phyloP scores from a whole-genome alignment of 1,140 invertebrate genomes.

The Caenorhabditis inopinata region DNA sequence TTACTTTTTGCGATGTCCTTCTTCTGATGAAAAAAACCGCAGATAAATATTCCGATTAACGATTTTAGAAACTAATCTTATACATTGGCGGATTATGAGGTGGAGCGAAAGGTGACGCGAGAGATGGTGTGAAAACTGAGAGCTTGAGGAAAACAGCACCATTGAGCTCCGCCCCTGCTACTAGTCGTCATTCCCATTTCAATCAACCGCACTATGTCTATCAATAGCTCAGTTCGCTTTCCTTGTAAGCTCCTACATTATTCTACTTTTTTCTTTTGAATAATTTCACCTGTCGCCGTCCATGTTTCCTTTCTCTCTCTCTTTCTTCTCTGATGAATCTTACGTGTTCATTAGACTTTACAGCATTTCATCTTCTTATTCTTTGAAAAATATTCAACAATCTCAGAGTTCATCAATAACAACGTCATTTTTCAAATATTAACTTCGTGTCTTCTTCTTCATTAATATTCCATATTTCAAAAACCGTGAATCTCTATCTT shows the following conservation, averaged over 20 bases:
- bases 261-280: not conserved
- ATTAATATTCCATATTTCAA: too few species aligned
- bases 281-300: not conserved
- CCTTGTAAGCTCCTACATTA: not conserved
- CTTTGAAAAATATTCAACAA: too few species aligned
- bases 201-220: not conserved
- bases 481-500: too few species aligned
- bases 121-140: too few species aligned
- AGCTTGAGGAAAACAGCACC: not conserved
- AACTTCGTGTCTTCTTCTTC: too few species aligned
- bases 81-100: not conserved
- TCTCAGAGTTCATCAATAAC: too few species aligned
- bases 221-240: not conserved
- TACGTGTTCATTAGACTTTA: too few species aligned
- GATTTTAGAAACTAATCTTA: slow-evolving; percentile 10
- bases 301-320: not conserved
- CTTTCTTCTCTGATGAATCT: not conserved
- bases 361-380: too few species aligned
- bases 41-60: not conserved
- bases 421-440: too few species aligned
- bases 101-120: not conserved
- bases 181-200: not conserved
- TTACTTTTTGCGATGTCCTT: not conserved
- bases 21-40: not conserved
- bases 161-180: not conserved